Evolutionary conservation across 2,888 invertebrate genomes (phyloP), one percentile per base, ranked within the genome.

Genomic region (Agrochola macilenta): DNA sequence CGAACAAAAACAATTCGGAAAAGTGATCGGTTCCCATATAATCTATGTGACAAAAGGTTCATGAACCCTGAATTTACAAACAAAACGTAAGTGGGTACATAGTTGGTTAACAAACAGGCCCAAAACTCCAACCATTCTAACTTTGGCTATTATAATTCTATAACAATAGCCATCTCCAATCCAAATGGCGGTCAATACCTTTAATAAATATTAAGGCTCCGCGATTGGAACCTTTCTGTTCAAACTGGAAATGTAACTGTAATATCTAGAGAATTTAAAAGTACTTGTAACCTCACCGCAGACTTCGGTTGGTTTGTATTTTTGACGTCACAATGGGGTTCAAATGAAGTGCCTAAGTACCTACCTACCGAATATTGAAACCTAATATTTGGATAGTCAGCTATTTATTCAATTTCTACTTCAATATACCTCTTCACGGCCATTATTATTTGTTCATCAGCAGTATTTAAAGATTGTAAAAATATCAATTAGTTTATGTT

Each of bases 181-280:
- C 81, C 79, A 87, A 90, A 89, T 87, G 86, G 88, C 87, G 88
- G 88, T 86, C 90, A 89, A 89, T 89, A 87, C 86, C 85, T 89
- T 89, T 88, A 88, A 89, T 91, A 92, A 90, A 89, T 91, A 90
- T 89, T 88, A 88, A 86, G 83, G 83, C 78, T 80, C 73, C 76
- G 75, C 74, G 87, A 87, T 84, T 88, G 79, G 84, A 88, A 86
- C 90, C 88, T 86, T 90, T 90, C 84, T 72, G 83, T 87, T 84
- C 86, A 65, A 91, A 91, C 89, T 52, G 23, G 20, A 52, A 88
- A 89, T 87, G 72, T 75, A 81, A 88, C 83, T 64, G 80, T 88
- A 84, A 85, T 90, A 89, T 82, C 87, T 81, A 79, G 80, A 83
- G 77, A 79, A 74, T 81, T 87, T 82, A 82, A 87, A 89, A 85